Percentiles rank a stretch among this genome's conserved stretches.
Evolutionary conservation across 1,140 invertebrate species (phyloP).

Genomic region (Drosophila ohnishii): DNA sequence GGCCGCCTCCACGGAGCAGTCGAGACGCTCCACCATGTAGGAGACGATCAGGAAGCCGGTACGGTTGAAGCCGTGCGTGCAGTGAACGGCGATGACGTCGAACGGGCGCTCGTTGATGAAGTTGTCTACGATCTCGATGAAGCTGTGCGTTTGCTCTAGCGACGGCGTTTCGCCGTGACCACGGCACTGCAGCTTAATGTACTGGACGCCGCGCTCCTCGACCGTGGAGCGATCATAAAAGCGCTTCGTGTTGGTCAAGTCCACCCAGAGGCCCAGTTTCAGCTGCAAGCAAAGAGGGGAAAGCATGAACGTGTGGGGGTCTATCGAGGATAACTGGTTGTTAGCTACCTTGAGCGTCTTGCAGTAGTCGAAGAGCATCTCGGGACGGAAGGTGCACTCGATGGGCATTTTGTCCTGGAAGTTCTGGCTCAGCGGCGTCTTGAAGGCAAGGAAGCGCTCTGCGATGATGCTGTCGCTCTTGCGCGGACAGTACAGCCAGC

Average conservation of each 20-base stretch:
- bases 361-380: slow-evolving; percentile 91
- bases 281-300: slow-evolving; percentile 83
- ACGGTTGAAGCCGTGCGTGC: slow-evolving; percentile 99
- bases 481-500: slow-evolving; percentile 96
- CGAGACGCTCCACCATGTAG: slow-evolving; percentile 92
- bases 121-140: slow-evolving; percentile 90
- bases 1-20: slow-evolving; percentile 91
- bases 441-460: slow-evolving; percentile 95
- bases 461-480: slow-evolving; percentile 90
- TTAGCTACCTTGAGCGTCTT: slow-evolving; percentile 87
- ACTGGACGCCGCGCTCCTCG: slow-evolving; percentile 89
- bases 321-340: not conserved
- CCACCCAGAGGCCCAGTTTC: slow-evolving; percentile 97
- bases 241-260: slow-evolving; percentile 96
- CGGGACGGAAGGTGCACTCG: slow-evolving; percentile 90
- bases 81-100: slow-evolving; percentile 95
- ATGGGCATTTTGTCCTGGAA: slow-evolving; percentile 93
- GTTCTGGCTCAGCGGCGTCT: slow-evolving; percentile 92
- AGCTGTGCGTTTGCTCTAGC: slow-evolving; percentile 89
- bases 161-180: slow-evolving; percentile 93
- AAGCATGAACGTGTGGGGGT: not conserved
- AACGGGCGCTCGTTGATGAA: slow-evolving; percentile 92
- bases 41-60: slow-evolving; percentile 97
- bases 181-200: slow-evolving; percentile 93
- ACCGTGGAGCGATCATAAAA: slow-evolving; percentile 94